phyloP scores from a whole-genome alignment of 2,888 invertebrate species.

The Iphiclides podalirius region DNA sequence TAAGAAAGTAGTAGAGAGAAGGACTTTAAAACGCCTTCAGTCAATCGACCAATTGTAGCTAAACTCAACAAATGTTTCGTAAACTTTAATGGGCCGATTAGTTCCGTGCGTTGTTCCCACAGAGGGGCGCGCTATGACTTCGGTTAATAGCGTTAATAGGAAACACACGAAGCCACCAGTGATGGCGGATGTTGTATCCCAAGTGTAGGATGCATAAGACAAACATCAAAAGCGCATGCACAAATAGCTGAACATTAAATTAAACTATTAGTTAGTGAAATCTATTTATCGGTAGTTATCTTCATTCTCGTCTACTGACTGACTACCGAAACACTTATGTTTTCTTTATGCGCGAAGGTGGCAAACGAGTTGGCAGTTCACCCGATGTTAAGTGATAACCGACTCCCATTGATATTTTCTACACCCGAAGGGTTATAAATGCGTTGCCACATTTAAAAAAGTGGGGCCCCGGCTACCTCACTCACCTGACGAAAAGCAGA shows the following conservation, averaged over 20 bases:
- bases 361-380: too few relatives aligned
- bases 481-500: too few relatives aligned
- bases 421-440: too few relatives aligned
- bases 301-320: too few relatives aligned
- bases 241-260: background rate
- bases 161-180: slow-evolving; percentile 13
- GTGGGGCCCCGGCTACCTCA: too few relatives aligned
- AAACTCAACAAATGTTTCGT: slow-evolving; percentile 9
- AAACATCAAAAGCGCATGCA: background rate
- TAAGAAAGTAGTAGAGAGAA: background rate
- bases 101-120: slow-evolving; percentile 11
- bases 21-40: background rate
- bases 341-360: too few relatives aligned
- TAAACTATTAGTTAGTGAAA: background rate
- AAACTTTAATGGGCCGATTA: slow-evolving; percentile 8
- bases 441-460: too few relatives aligned
- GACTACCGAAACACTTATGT: too few relatives aligned
- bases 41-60: background rate
- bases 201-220: background rate
- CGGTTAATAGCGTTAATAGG: slow-evolving; percentile 21
- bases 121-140: background rate
- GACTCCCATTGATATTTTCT: too few relatives aligned
- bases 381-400: too few relatives aligned
- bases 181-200: slow-evolving; percentile 1
- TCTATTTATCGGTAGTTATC: too few relatives aligned